Conservation (phyloP, 2,888 invertebrate species). For the Coecobrya sp. region DNA sequence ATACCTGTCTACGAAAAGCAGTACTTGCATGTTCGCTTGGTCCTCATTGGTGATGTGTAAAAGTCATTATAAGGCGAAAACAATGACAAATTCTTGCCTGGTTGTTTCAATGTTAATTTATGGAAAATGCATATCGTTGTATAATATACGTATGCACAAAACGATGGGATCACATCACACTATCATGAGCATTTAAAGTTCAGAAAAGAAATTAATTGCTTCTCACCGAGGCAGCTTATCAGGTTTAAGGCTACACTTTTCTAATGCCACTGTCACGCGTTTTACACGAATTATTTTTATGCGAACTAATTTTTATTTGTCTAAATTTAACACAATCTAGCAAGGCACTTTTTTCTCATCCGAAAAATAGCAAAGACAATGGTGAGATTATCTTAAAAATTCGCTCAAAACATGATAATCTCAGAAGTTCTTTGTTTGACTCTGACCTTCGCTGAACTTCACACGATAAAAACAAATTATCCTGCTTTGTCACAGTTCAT, state of each 20-base stretch:
- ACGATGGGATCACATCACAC: not conserved
- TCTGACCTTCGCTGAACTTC: constrained; percentile 75
- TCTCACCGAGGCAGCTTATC: constrained; percentile 58
- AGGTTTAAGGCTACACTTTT: constrained; percentile 71
- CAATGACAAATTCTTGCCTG: constrained; percentile 17
- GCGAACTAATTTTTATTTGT: constrained; percentile 32
- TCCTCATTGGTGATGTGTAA: not conserved
- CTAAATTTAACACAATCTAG: constrained; percentile 49
- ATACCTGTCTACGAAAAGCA: not conserved
- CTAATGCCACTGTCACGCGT: constrained; percentile 58
- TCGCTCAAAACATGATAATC: not conserved
- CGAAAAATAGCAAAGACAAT: constrained; percentile 38
- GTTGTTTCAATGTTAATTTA: not conserved
- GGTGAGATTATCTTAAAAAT: not conserved
- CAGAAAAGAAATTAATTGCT: constrained; percentile 45
- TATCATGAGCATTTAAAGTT: constrained; percentile 4
- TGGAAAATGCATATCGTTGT: not conserved
- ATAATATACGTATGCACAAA: not conserved
- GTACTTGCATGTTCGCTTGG: not conserved
- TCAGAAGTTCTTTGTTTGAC: constrained; percentile 46
- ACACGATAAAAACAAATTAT: constrained; percentile 58
- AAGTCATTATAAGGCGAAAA: not conserved
- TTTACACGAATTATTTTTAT: not conserved
- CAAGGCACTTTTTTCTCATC: constrained; percentile 65
- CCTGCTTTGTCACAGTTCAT: not conserved